phyloP scores from a whole-genome alignment of 2,797 vertebrate genomes.

The Pangasius macronema region DNA sequence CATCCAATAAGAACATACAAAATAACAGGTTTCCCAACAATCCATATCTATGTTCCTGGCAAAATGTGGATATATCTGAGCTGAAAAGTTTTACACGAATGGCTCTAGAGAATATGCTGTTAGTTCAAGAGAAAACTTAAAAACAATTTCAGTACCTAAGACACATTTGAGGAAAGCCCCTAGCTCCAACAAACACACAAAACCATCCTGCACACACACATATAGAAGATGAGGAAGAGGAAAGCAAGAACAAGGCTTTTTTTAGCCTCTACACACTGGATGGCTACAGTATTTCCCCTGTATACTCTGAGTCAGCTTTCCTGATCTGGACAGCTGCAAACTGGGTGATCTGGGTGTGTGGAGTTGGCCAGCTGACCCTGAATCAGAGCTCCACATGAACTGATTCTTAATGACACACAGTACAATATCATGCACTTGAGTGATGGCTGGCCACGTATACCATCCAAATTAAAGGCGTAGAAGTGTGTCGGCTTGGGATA shows the following conservation, averaged over 20 bases:
- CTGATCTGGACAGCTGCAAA: constrained; percentile 26
- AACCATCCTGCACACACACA: constrained; percentile 28
- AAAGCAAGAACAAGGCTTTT: constrained; percentile 37
- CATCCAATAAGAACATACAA: background rate
- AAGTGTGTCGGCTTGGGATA: background rate
- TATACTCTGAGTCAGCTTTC: constrained; percentile 54
- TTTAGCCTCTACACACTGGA: constrained; percentile 50
- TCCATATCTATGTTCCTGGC: background rate
- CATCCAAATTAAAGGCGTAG: constrained; percentile 27
- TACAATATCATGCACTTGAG: background rate
- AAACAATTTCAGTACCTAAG: constrained; percentile 5
- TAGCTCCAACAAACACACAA: background rate
- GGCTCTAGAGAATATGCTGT: background rate
- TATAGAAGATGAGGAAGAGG: constrained; percentile 21
- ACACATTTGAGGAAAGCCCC: constrained; percentile 36
- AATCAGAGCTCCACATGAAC: constrained; percentile 20
- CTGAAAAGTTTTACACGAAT: background rate
- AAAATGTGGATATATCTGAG: background rate
- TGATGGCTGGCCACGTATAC: constrained; percentile 22
- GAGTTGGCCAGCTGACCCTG: constrained; percentile 30
- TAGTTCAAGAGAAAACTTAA: background rate
- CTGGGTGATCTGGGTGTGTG: constrained; percentile 3
- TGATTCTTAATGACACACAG: constrained; percentile 23
- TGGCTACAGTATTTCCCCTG: constrained; percentile 46
- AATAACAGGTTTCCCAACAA: background rate